phyloP scores from a whole-genome alignment of 2,113 vertebrate genomes.

The Coptodon bakossiorum region DNA sequence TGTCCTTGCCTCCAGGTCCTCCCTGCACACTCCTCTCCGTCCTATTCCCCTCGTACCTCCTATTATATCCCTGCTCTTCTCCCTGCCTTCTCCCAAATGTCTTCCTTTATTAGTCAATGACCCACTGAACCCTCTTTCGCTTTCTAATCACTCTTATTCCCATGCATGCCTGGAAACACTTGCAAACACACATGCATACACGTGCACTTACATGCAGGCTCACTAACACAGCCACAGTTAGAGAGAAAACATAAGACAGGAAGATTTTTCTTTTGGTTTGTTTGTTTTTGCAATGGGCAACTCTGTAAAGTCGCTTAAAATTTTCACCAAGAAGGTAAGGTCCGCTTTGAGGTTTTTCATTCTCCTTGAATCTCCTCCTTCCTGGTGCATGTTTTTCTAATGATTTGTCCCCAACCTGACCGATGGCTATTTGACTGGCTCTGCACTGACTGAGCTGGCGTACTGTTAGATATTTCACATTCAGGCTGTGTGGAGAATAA shows the following conservation, averaged over 20 bases:
- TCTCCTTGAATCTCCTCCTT: conserved; percentile 3
- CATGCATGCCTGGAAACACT: conserved; percentile 67
- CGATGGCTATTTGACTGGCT: conserved; percentile 9
- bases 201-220: conserved; percentile 25
- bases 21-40: conserved; percentile 5
- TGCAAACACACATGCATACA: conserved; percentile 62
- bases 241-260: conserved; percentile 56
- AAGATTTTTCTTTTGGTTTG: conserved; percentile 8
- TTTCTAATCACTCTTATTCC: conserved; percentile 61
- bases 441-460: conserved; percentile 1
- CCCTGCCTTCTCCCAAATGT: conserved; percentile 73
- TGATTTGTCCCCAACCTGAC: conserved; percentile 16
- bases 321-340: conserved; percentile 96
- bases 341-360: conserved; percentile 14
- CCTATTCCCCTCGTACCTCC: conserved; percentile 41
- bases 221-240: conserved; percentile 38
- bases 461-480: neutral
- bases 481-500: neutral
- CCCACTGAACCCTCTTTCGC: conserved; percentile 65
- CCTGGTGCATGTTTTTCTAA: conserved; percentile 45
- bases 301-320: conserved; percentile 96
- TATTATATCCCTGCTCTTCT: conserved; percentile 27
- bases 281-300: conserved; percentile 85
- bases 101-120: conserved; percentile 74
- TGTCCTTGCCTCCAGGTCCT: conserved; percentile 26